Base-by-base conservation (phyloP, 1,140 invertebrate genomes). In the Cydia pomonella region DNA sequence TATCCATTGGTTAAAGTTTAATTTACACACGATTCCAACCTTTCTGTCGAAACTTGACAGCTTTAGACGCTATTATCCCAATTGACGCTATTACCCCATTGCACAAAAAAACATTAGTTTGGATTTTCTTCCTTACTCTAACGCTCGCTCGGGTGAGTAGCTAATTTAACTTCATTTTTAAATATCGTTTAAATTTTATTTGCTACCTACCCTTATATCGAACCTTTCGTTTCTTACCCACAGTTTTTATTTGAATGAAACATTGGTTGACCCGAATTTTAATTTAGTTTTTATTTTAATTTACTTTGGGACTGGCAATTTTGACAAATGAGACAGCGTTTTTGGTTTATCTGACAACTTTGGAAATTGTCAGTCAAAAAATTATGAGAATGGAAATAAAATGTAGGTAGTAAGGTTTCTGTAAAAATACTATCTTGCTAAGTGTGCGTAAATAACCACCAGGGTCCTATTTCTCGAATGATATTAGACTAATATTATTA, bases 201-300 rank as follows among this genome's bases (percentile, higher is more conserved):
- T 33, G 27, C 64, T 69, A 69, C 64, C 64, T 69, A 69, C 64
- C 29, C 64, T 69, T 69, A 69, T 23, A 38, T 33, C 64, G 18
- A 33, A 69, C 33, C 33, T 18, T 69, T 69, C 64, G 29, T 21
- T 69, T 38, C 63, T 66, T 66, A 66, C 25, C 29, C 64, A 69
- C 41, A 41, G 64, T 38, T 69, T 63, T 69, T 38, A 69, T 18
- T 18, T 41, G 33, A 38, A 69, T 69, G 13, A 69, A 69, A 29
- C 16, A 38, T 69, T 69, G 33, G 64, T 69, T 69, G 41, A 69
- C 33, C 33, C 27, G n/a, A 69, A 33, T 69, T 69, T 63, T 7
- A 63, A 63, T 66, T 66, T 66, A 66, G 25, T 33, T 66, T 59
- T 41, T 69, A 69, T 69, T 64, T n/a, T 69, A 27, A 29, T 25